Evolutionary conservation across 2,113 vertebrate genomes (phyloP), one percentile per base, ranked within the genome.

Genomic region (Gallinago media): DNA sequence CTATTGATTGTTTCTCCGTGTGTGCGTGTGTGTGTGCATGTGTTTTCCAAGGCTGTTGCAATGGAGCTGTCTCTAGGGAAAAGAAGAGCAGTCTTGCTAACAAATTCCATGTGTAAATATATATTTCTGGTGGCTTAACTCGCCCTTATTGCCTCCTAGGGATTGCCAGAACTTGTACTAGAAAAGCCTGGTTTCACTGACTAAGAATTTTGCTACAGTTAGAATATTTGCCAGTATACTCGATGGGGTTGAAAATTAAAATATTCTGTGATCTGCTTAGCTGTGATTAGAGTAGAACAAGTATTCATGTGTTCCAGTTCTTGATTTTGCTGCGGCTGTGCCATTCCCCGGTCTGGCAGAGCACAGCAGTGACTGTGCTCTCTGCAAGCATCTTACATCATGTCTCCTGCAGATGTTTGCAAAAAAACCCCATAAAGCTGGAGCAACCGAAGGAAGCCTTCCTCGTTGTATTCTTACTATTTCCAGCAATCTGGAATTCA

Each of bases 1-100:
- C 94, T 96, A 98, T 99, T 98, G 98, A 98, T 98, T 98, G 99
- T 99, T 98, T 96, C 76, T 91, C 8, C 65, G 22, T 56, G 71
- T 38, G 63, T 42, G 12, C 11, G 15, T 68, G 54, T 31, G 76
- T 66, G 82, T 36, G 25, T 49, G 82, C 55, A 40, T 54, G 77
- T 68, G 55, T 63, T 85, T 82, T 85, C 84, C 67, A 75, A 38
- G 85, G 46, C 72, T 76, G 55, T 79, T 71, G 71, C 89, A 87
- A 92, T 54, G 79, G 77, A 94, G n/a, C 61, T 70, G 44, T 89
- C 92, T 86, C 90, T 65, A 59, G 75, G 67, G 93, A 63, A 73
- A 94, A 77, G 90, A 83, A 46, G 20, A 88, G 38, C 47, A 83
- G 46, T 66, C 54, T 77, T 93, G 42, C 66, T 89, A 31, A 88